Evolutionary conservation across 2,888 invertebrate species (phyloP).

Genomic region (Barypeithes pellucidus): DNA sequence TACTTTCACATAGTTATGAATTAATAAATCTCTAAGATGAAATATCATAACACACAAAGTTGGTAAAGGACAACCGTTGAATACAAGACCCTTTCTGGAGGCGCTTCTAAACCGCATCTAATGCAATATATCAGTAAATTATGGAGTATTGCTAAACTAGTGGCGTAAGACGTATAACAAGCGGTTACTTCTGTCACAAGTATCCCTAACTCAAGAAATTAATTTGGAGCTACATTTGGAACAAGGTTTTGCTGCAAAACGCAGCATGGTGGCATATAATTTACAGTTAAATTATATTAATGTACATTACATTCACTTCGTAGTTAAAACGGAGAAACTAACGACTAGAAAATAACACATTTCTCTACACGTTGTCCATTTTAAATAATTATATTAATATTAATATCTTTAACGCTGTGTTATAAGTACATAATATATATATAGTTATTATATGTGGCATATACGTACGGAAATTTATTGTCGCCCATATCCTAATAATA

Average conservation of each 20-base stretch:
- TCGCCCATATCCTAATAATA: no score
- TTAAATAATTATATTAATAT: no score
- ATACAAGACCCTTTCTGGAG: neutral
- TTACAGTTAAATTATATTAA: neutral
- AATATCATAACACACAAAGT: neutral
- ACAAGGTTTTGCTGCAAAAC: constrained; percentile 6
- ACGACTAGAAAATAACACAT: no score
- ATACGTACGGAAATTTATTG: no score
- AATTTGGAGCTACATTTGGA: constrained; percentile 19
- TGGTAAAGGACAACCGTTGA: neutral
- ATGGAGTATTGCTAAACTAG: constrained; percentile 45
- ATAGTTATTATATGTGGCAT: no score
- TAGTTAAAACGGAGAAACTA: no score
- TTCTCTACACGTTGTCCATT: no score
- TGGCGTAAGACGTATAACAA: constrained; percentile 36
- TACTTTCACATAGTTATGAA: neutral
- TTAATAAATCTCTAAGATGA: neutral
- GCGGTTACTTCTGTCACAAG: constrained; percentile 39
- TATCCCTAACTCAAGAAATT: constrained; percentile 40
- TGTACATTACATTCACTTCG: neutral
- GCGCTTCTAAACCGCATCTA: neutral
- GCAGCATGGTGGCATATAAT: neutral
- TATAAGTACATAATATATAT: no score
- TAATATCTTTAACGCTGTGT: no score
- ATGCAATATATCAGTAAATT: constrained; percentile 36